Base-by-base conservation (phyloP, 2,888 invertebrate genomes). In the Thymelicus acteon region DNA sequence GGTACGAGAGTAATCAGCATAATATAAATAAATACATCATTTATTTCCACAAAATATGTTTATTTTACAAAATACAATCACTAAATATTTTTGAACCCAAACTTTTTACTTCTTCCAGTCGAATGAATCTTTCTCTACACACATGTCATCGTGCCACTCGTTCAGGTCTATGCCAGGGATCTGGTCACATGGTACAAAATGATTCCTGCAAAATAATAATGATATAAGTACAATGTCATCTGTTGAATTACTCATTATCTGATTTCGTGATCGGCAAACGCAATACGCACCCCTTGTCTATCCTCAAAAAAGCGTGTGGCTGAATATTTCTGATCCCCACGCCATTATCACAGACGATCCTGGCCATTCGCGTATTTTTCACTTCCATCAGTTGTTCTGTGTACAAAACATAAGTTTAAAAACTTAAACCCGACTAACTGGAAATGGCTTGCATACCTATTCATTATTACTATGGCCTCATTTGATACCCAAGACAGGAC, bases 311-410 rank as follows among this genome's bases (percentile, higher is more conserved):
- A 2, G 68, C 47, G 6, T 68, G 47, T 0, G 54, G 54, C 52
- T 68, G 68, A 24, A 68, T 68, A 12, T 62, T 62, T 7, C 19
- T 10, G 12, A 68, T 15, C 0, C 47, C 57, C 0, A 62, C 19
- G 6, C 62, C 68, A 6, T 37, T 68, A 19, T 68, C 62, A 15
- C 68, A 68, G 2, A 68, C 7, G 0, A 68, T 62, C 8, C 62
- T 62, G 15, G 68, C 62, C 4, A 68, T 62, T 0, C 62, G 19
- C 0, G 68, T 68, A 0, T 7, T 61, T 44, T 47, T 68, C 6
- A 68, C 31, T 54, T 54, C 54, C 44, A 12, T 52, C 13, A 68
- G 12, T 61, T 68, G 67, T 12, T 13, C 67, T 68, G 40, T 37
- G 6, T 5, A 24, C 3, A 54, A 54, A 10, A 54, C 31, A 31